These are phyloP conservation scores for Diaphora mendica DNA, from an alignment of 2,888 invertebrate species.

Conservation along the genomic window DNA sequence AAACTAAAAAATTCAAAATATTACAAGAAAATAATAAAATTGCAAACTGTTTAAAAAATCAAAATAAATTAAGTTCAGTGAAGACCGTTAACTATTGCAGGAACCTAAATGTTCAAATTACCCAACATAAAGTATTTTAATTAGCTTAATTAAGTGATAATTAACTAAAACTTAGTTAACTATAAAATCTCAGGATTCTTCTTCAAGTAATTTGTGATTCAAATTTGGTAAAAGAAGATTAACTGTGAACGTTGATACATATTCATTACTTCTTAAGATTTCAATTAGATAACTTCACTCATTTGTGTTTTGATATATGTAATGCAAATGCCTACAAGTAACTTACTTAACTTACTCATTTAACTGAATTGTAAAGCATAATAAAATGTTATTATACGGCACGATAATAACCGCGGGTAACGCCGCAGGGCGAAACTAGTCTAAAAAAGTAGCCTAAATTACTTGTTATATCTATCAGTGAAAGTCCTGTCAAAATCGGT, in stretches of 20 bases:
- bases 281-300: constrained; percentile 3
- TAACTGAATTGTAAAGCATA: not conserved
- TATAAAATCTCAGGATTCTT: constrained; percentile 44
- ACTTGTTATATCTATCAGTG: no score
- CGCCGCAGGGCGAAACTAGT: no score
- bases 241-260: constrained; percentile 39
- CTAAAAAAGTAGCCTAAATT: no score
- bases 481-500: no score
- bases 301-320: constrained; percentile 10
- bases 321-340: not conserved
- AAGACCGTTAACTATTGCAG: constrained; percentile 31
- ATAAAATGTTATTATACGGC: not conserved
- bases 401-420: no score
- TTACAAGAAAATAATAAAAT: not conserved
- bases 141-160: constrained; percentile 58
- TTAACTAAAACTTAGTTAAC: constrained; percentile 56
- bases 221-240: constrained; percentile 45
- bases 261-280: constrained; percentile 26
- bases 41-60: not conserved
- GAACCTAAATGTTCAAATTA: constrained; percentile 47
- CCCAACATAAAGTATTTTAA: constrained; percentile 49
- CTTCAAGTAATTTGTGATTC: constrained; percentile 39
- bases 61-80: constrained; percentile 15
- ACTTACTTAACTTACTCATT: not conserved
- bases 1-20: no score